These are phyloP conservation scores for Falco naumanni DNA, from an alignment of 2,797 vertebrate species.

Conservation along the genomic window DNA sequence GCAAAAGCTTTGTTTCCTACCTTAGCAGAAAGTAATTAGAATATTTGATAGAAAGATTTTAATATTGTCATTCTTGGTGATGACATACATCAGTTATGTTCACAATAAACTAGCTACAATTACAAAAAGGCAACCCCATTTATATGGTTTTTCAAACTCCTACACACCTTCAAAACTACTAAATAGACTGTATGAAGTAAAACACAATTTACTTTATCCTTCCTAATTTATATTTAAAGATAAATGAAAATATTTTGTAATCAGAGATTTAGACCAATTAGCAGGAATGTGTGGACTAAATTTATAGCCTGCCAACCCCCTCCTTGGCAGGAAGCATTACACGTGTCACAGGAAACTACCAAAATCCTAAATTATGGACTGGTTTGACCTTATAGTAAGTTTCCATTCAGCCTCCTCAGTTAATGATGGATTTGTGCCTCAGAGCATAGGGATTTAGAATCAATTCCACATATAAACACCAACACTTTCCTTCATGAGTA, in stretches of 20 bases:
- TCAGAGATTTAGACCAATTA: neutral
- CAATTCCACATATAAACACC: constrained; percentile 2
- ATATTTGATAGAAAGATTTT: neutral
- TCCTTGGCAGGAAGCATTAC: neutral
- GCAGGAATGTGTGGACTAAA: neutral
- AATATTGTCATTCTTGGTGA: neutral
- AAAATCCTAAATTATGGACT: neutral
- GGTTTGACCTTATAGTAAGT: neutral
- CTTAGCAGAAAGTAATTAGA: neutral
- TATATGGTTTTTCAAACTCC: neutral
- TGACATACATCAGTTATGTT: neutral
- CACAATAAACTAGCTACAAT: neutral
- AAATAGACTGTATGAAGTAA: neutral
- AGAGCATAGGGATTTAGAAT: neutral
- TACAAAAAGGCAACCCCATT: neutral
- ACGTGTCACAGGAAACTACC: neutral
- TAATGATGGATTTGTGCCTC: neutral
- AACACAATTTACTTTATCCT: neutral
- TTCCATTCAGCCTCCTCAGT: neutral
- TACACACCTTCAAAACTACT: neutral
- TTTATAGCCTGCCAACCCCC: neutral
- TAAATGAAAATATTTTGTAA: neutral
- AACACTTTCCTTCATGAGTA: neutral
- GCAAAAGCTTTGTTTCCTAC: neutral
- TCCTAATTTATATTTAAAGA: neutral